Conservation (phyloP, 2,113 vertebrate species). For the Rhinolophus sinicus region DNA sequence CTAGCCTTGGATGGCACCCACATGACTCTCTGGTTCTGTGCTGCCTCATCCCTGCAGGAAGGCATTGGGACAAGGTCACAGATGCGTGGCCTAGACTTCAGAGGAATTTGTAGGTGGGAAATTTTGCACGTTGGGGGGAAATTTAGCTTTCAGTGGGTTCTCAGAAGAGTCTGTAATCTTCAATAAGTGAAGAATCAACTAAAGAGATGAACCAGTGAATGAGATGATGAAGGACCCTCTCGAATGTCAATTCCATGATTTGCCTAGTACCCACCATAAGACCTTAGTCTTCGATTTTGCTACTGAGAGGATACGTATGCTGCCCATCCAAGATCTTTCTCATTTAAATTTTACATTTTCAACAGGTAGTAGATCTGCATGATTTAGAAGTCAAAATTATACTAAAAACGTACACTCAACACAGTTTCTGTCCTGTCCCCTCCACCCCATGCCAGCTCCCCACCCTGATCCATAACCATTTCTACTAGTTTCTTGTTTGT, state of each 20-base stretch:
- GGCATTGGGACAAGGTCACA: not conserved
- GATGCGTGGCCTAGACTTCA: not conserved
- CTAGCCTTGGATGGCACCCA: fast-evolving
- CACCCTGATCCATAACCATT: not conserved
- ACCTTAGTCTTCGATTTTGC: not conserved
- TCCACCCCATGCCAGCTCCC: not conserved
- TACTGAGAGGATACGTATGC: not conserved
- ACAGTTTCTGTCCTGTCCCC: not conserved
- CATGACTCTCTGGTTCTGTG: not conserved
- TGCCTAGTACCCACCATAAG: not conserved
- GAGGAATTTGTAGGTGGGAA: not conserved
- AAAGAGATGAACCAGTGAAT: not conserved
- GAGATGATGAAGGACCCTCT: not conserved
- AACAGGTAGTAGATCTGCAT: not conserved
- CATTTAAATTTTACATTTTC: constrained; percentile 4
- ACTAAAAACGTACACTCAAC: not conserved
- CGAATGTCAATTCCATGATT: not conserved
- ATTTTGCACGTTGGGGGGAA: not conserved
- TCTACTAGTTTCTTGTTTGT: not conserved
- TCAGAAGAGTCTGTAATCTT: not conserved
- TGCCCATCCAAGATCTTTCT: not conserved
- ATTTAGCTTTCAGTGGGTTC: not conserved
- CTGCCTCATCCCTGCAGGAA: not conserved
- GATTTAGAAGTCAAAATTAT: not conserved
- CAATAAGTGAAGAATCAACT: not conserved